These are phyloP conservation scores for Teleogryllus occipitalis DNA, from an alignment of 1,140 invertebrate genomes.

Conservation along the genomic window DNA sequence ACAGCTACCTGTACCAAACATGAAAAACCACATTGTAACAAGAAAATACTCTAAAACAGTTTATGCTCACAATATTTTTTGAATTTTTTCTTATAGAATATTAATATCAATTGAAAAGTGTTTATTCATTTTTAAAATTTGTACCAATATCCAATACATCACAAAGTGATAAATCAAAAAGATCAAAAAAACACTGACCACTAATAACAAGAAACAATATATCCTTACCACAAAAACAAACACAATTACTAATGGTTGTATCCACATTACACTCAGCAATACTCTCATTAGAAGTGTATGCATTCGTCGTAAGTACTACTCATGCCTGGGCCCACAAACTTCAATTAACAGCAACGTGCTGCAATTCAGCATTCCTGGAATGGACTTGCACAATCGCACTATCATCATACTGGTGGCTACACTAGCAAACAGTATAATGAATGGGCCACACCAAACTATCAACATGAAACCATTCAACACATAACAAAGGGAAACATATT, in stretches of 20 bases:
- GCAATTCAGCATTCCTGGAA: not conserved
- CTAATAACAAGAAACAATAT: conserved; percentile 18
- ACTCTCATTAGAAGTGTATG: not conserved
- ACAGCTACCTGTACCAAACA: conserved; percentile 22
- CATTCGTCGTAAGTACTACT: not conserved
- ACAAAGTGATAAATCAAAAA: conserved; percentile 10
- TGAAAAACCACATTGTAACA: conserved; percentile 22
- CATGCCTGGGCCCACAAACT: not conserved
- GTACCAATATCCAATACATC: conserved; percentile 14
- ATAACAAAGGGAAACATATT: not conserved
- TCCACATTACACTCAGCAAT: not conserved
- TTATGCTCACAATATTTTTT: conserved; percentile 19
- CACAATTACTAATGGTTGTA: conserved; percentile 5
- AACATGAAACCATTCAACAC: not conserved
- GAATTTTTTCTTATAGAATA: conserved; percentile 10
- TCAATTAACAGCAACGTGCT: not conserved
- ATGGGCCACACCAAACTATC: not conserved
- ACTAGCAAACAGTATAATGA: not conserved
- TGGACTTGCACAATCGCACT: not conserved
- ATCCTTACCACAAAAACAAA: conserved; percentile 1
- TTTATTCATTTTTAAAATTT: conserved; percentile 13
- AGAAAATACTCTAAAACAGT: conserved; percentile 20
- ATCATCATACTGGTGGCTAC: not conserved
- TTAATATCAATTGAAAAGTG: conserved; percentile 18
- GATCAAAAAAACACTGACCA: conserved; percentile 15